Evolutionary conservation across 2,797 vertebrate genomes (phyloP), one percentile per base, ranked within the genome.

Genomic region (Oceanodroma leucorhoa): DNA sequence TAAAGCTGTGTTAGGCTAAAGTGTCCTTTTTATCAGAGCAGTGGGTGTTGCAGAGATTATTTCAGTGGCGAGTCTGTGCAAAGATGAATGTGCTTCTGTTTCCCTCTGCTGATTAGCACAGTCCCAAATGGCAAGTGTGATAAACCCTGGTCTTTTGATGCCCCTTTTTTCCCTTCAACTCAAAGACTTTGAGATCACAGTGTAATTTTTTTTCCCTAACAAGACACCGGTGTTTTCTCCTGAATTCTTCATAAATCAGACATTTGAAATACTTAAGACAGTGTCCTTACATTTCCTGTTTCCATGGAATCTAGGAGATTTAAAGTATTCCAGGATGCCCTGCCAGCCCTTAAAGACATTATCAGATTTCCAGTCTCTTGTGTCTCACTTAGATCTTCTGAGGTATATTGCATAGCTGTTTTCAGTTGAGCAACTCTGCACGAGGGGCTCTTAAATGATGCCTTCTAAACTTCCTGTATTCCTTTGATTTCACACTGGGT

Each of bases 31-130:
- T 92, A 97, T 98, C 97, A 97, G 97, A 98, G 95, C 97, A 94
- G 94, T 97, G 96, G 97, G 98, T 98, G 97, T 98, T 98, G 95
- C 86, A 93, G 96, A 98, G 98, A 98, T 98, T 98, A 98, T 98
- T 98, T 98, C 97, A 97, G 90, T 98, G 96, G 97, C 94, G 94
- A 97, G 97, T 97, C 95, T 96, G 96, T 98, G 97, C 98, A 97
- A 97, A 98, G 98, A 99, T 99, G 97, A 98, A 98, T 98, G 97
- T 97, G 95, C 97, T 97, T 98, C 97, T 98, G 98, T 98, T 98
- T 98, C 97, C 98, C 97, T 97, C 97, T 97, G 98, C 96, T 99
- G 97, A 98, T 98, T 98, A 98, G 83, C 78, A 96, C 96, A 95
- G 98, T 98, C 97, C 98, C 98, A 98, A 98, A 98, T 98, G 98